Conservation (phyloP, 2,113 vertebrate species). For the Xerus inauris region DNA sequence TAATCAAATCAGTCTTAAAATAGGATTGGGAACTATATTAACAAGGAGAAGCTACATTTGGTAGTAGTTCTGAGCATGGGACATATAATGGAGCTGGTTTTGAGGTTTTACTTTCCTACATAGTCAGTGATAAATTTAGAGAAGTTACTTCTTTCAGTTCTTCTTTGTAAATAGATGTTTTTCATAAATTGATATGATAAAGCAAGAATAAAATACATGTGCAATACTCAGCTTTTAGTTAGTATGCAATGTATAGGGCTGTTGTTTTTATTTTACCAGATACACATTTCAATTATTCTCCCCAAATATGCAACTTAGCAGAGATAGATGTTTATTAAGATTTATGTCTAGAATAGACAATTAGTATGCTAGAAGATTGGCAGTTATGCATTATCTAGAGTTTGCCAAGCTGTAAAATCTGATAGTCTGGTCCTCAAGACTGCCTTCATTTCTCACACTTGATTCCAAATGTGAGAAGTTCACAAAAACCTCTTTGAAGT, state of each 20-base stretch:
- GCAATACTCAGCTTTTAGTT: neutral
- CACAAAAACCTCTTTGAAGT: neutral
- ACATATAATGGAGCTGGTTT: conserved; percentile 14
- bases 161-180: neutral
- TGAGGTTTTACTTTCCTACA: neutral
- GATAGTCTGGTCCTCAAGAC: too few species aligned
- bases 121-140: neutral
- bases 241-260: neutral
- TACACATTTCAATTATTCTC: neutral
- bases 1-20: conserved; percentile 60
- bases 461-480: neutral
- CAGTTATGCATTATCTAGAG: neutral
- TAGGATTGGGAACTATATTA: neutral
- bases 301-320: neutral
- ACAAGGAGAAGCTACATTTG: neutral
- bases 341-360: neutral
- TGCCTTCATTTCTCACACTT: neutral
- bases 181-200: neutral
- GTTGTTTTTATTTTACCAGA: neutral
- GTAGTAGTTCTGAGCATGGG: neutral
- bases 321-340: neutral
- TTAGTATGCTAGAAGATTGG: neutral
- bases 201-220: neutral
- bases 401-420: neutral
- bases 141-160: neutral